Conservation (phyloP, 1,140 invertebrate species). For the Heliconius himera region DNA sequence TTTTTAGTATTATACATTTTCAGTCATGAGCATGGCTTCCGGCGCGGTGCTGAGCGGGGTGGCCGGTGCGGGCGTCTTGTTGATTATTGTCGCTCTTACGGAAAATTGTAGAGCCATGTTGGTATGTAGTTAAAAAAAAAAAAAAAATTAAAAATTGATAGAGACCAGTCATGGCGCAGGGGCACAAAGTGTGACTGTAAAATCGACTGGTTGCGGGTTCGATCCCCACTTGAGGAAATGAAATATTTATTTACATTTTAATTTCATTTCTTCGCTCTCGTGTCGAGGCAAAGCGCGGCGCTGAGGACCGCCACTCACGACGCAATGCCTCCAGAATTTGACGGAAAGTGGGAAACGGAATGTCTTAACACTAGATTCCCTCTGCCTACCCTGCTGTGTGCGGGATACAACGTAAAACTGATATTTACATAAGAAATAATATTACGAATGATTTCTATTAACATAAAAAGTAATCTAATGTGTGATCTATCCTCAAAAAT, state of each 20-base stretch:
- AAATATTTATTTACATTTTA: not conserved
- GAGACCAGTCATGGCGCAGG: not conserved
- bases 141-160: too few species aligned
- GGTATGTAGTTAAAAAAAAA: slow-evolving; percentile 43
- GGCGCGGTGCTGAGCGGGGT: slow-evolving; percentile 63
- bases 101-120: slow-evolving; percentile 75
- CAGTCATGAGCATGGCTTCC: slow-evolving; percentile 63
- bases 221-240: not conserved
- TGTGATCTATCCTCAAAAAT: too few species aligned
- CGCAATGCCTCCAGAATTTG: not conserved
- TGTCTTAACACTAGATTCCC: not conserved
- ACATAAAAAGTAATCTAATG: too few species aligned
- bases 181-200: not conserved
- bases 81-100: slow-evolving; percentile 69
- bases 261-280: not conserved
- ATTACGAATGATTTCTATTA: too few species aligned
- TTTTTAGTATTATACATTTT: not conserved
- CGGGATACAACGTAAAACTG: not conserved
- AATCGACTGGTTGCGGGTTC: not conserved
- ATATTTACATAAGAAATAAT: too few species aligned
- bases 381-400: too few species aligned
- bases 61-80: slow-evolving; percentile 62
- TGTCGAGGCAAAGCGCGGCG: not conserved
- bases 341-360: not conserved
- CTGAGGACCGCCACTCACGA: not conserved